Conservation (phyloP, 2,113 vertebrate genomes). For the Phasianus colchicus region DNA sequence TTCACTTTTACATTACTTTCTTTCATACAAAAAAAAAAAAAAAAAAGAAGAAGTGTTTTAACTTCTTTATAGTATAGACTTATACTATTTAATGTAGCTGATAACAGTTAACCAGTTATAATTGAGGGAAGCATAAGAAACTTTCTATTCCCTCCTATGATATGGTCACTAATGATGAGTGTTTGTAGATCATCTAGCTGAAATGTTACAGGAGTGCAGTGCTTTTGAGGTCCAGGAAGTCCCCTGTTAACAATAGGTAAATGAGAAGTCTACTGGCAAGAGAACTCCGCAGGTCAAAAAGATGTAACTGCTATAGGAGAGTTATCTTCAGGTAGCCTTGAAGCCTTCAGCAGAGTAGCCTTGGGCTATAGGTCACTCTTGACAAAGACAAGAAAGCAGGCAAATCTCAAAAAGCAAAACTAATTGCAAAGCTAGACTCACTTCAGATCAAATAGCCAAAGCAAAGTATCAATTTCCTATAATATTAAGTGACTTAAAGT, state of each 20-base stretch:
- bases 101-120: background rate
- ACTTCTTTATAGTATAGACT: background rate
- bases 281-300: background rate
- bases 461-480: background rate
- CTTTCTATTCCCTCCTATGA: background rate
- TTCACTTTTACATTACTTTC: background rate
- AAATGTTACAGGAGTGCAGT: background rate
- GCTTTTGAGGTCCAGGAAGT: background rate
- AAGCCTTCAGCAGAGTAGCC: background rate
- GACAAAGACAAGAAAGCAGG: background rate
- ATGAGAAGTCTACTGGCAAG: background rate
- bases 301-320: background rate
- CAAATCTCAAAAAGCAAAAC: background rate
- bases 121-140: background rate
- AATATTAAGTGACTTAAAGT: slow-evolving; percentile 33
- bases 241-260: background rate
- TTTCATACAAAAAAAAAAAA: background rate
- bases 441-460: slow-evolving; percentile 23
- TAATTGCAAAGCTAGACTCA: slow-evolving; percentile 19
- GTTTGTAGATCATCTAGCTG: background rate
- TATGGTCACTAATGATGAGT: background rate
- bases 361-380: background rate
- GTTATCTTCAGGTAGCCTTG: background rate
- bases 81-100: background rate
- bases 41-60: background rate